Evolutionary conservation across 1,140 invertebrate genomes (phyloP).

Genomic region (Heliconius eleuchia): DNA sequence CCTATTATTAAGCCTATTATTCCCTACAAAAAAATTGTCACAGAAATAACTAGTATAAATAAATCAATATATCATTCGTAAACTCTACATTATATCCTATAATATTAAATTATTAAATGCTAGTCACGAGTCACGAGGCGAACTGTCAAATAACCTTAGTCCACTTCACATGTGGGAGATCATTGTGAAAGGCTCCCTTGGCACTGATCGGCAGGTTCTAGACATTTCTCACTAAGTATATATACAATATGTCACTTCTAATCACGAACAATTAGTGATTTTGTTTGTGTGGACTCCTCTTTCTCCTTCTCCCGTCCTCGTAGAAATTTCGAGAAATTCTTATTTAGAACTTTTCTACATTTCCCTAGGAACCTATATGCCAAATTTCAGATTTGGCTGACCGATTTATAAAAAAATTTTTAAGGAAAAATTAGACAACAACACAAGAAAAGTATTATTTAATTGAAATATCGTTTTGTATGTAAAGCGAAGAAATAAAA

Average conservation of each 20-base stretch:
- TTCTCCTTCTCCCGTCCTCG: no score
- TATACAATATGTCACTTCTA: neutral
- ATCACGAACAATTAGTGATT: neutral
- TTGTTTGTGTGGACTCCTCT: neutral
- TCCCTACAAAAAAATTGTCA: no score
- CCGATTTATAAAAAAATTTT: no score
- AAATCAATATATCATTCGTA: neutral
- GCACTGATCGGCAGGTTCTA: constrained; percentile 20
- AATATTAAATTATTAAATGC: constrained; percentile 1
- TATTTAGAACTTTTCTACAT: no score
- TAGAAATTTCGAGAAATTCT: no score
- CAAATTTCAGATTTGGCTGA: no score
- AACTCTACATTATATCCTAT: neutral
- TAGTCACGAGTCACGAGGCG: constrained; percentile 32
- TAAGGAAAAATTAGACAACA: no score
- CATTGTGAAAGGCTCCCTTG: constrained; percentile 43
- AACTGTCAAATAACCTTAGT: constrained; percentile 35
- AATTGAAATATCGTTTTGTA: no score
- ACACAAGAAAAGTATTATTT: no score
- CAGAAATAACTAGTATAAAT: neutral
- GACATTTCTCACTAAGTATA: neutral
- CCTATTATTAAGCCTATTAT: no score
- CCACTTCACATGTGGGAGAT: constrained; percentile 36
- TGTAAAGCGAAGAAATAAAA: no score
- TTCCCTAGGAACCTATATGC: no score